A percentile compares a stretch with the other conserved stretches of the same genome.
Evolutionary conservation across 2,113 vertebrate genomes (phyloP).

Genomic region (Myotis yumanensis): DNA sequence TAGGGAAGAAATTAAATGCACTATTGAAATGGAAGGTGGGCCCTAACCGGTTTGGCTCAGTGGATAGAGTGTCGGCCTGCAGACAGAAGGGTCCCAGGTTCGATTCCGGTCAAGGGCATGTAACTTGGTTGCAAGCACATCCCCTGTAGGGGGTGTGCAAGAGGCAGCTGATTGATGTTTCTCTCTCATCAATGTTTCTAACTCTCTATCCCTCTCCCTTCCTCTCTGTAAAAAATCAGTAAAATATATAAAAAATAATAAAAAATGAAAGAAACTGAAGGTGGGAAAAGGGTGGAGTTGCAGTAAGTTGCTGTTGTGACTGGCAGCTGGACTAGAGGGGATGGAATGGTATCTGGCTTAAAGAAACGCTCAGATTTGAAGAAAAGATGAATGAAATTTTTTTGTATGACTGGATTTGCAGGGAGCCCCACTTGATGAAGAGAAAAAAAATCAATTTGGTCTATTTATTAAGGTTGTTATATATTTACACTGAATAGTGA

Average conservation of each 20-base stretch:
- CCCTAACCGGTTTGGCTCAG: no score
- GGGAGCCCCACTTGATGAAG: neutral
- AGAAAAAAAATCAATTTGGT: neutral
- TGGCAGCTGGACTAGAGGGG: neutral
- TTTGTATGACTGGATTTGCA: neutral
- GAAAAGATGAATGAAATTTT: slow-evolving; percentile 50
- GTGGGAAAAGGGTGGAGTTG: slow-evolving; percentile 71
- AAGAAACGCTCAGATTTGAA: slow-evolving; percentile 49
- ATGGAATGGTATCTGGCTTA: slow-evolving; percentile 7
- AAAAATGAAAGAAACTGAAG: neutral
- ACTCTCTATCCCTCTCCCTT: no score
- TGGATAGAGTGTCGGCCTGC: no score
- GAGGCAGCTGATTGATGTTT: no score
- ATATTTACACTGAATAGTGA: neutral
- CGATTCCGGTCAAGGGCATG: no score
- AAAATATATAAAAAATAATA: no score
- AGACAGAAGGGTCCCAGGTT: no score
- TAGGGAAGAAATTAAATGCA: slow-evolving; percentile 19
- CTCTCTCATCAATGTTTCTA: no score
- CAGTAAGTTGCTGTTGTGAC: slow-evolving; percentile 53
- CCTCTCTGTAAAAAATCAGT: no score
- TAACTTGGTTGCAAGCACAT: no score
- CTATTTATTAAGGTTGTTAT: slow-evolving; percentile 18
- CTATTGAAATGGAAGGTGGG: neutral
- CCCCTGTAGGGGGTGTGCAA: no score